phyloP scores from a whole-genome alignment of 2,113 vertebrate species.

The Verasper variegatus region DNA sequence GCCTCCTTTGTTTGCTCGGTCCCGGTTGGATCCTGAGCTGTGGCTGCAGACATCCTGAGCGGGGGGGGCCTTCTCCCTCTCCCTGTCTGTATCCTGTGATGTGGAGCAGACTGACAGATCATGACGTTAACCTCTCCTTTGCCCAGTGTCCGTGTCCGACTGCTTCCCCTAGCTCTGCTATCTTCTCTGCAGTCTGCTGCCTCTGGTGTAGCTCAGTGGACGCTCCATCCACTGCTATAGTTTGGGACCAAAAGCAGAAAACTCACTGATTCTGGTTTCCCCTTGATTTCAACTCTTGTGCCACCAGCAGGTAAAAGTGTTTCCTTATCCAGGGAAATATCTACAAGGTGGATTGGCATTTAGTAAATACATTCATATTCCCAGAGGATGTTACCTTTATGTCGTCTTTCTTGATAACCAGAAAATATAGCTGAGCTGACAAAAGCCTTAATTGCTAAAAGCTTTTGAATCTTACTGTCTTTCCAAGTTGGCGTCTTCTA shows the following conservation, averaged over 20 bases:
- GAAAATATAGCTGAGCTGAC: no score
- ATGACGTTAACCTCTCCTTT: constrained; percentile 40
- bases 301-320: background rate
- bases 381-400: no score
- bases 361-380: no score
- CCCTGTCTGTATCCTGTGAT: constrained; percentile 21
- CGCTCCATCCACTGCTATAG: background rate
- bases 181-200: constrained; percentile 13
- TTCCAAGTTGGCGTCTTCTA: no score
- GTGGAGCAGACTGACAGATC: constrained; percentile 41
- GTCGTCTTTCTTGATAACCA: no score
- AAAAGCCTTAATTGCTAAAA: no score
- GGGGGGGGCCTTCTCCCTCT: background rate
- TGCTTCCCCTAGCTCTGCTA: background rate
- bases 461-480: no score
- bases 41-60: constrained; percentile 2
- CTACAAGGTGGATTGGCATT: no score
- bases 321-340: no score
- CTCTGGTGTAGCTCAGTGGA: background rate
- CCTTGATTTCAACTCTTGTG: background rate
- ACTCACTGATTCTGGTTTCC: background rate
- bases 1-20: constrained; percentile 7
- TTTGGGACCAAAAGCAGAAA: background rate
- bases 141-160: constrained; percentile 13
- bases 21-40: constrained; percentile 29